A percentile compares a stretch with the other conserved stretches of the same genome.
Conservation (phyloP, 2,113 vertebrate genomes). For the Naja naja region DNA sequence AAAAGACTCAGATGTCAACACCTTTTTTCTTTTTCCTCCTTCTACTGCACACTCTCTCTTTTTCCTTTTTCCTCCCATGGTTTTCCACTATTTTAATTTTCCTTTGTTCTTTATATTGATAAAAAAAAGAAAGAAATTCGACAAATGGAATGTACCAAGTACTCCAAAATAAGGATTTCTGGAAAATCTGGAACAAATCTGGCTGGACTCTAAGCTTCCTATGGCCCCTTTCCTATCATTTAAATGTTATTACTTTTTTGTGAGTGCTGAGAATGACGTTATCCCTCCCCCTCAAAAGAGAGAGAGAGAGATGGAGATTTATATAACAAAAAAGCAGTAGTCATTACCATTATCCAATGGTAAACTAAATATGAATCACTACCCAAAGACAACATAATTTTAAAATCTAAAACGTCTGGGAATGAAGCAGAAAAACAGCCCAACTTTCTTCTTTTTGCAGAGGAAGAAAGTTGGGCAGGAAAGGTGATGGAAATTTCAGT, state of each 20-base stretch:
- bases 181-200: constrained; percentile 55
- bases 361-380: not conserved
- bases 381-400: not conserved
- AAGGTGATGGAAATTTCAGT: not conserved
- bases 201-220: constrained; percentile 33
- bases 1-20: too few species aligned
- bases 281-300: constrained; percentile 14
- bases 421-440: not conserved
- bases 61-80: too few species aligned
- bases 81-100: too few species aligned
- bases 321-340: not conserved
- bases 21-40: too few species aligned
- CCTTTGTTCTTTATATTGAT: too few species aligned
- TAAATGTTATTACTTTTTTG: constrained; percentile 55
- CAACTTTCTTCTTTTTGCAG: not conserved
- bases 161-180: constrained; percentile 40
- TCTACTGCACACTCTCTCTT: too few species aligned
- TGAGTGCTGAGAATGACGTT: constrained; percentile 33
- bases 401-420: not conserved
- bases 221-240: constrained; percentile 45
- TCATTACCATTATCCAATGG: not conserved
- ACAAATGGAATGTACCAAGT: not conserved
- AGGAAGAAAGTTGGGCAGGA: not conserved
- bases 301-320: not conserved
- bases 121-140: too few species aligned